Evolutionary conservation across 2,888 invertebrate genomes (phyloP), one percentile per base, ranked within the genome.

Genomic region (Oscheius sp.): DNA sequence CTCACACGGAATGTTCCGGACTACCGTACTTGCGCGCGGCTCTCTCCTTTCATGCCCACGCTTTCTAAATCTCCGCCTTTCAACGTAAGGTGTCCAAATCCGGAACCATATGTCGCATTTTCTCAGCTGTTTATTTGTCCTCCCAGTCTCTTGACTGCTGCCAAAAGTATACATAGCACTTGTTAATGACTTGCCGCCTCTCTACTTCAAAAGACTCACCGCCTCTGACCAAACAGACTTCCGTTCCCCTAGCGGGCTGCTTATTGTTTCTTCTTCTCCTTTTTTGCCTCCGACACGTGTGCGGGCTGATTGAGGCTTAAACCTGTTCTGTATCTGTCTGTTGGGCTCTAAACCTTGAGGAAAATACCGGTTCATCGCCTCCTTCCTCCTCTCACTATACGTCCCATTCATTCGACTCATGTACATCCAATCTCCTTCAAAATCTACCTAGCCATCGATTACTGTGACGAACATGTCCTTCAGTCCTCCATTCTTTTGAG

Each of bases 241-340:
- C 33, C 9, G 13, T 32, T 65, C 32, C 37, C 11, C 11, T 9
- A 60, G 11, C 32, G 32, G 58, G 11, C 7, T 21, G 32, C 32
- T 53, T 33, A 42, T 13, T 42, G 53, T 21, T 13, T 21, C 32
- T 55, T n/a, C 9, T 21, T 9, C 9, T 55, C 29, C 32, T n/a
- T 21, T 55, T 55, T 9, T 55, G 21, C 32, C 21, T 55, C 21
- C 55, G 32, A 55, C 11, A 21, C 37, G 53, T 55, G 35, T 55
- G 42, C 7, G 48, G 32, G 33, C 35, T 60, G 65, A 65, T 65
- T 65, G 65, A 65, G 65, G 65, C 48, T 48, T 42, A 33, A 65
- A 65, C 65, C 65, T 65, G 65, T 65, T 50, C 65, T 65, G 65
- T 60, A 60, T 60, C 42, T 42, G 42, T 42, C 42, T 42, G 42